Evolutionary conservation across 1,140 invertebrate genomes (phyloP).

Genomic region (Temnothorax longispinosus): DNA sequence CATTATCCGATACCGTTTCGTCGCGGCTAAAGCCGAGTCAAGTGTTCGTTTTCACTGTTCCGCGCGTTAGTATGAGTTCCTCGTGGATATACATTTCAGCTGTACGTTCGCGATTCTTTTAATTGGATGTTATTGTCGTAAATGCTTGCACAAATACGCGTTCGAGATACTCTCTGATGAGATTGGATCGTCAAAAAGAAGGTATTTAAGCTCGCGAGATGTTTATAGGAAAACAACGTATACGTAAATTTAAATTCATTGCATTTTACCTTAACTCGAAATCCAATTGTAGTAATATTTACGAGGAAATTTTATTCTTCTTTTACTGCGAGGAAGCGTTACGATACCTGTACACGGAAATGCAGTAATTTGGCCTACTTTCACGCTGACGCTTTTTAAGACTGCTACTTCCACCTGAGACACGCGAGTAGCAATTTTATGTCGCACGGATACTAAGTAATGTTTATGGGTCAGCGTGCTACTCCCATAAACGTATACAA

Average conservation of each 20-base stretch:
- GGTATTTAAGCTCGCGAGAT: neutral
- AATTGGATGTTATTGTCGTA: neutral
- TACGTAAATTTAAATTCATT: slow-evolving; percentile 11
- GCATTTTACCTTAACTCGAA: neutral
- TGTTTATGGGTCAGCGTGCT: slow-evolving; percentile 74
- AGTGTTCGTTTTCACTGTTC: slow-evolving; percentile 60
- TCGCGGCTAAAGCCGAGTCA: slow-evolving; percentile 55
- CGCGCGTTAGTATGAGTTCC: slow-evolving; percentile 44
- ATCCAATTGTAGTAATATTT: neutral
- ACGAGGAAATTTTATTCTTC: slow-evolving; percentile 1
- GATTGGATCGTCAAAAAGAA: neutral
- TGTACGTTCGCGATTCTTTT: neutral
- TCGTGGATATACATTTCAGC: slow-evolving; percentile 10
- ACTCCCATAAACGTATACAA: slow-evolving; percentile 54
- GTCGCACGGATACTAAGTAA: slow-evolving; percentile 68
- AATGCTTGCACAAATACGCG: neutral
- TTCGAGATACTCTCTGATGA: neutral
- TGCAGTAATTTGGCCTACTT: slow-evolving; percentile 21
- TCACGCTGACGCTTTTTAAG: slow-evolving; percentile 42
- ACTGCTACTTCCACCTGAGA: slow-evolving; percentile 30
- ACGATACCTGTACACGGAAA: neutral
- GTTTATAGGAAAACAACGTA: neutral
- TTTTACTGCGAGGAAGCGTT: neutral
- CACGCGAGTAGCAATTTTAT: slow-evolving; percentile 37
- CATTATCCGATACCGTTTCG: slow-evolving; percentile 71